Conservation (phyloP, 2,888 invertebrate genomes). For the Tupiocoris notatus region DNA sequence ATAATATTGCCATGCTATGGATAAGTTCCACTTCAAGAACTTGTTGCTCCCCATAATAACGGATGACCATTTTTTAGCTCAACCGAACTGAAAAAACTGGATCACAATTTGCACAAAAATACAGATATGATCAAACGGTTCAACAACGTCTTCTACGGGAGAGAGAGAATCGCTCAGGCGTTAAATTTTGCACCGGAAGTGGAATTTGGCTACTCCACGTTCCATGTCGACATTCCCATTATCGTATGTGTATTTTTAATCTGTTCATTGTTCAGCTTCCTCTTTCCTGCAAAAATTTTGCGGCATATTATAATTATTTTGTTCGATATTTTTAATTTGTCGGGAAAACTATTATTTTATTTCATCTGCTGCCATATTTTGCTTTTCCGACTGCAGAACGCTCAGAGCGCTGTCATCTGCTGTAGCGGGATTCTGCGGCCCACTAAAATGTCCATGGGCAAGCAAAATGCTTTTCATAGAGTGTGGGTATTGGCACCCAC, state of each 20-base stretch:
- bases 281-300: no score
- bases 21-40: no score
- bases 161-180: background rate
- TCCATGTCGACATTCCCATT: slow-evolving; percentile 18
- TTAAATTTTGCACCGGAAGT: slow-evolving; percentile 4
- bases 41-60: background rate
- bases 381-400: no score
- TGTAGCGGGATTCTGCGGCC: background rate
- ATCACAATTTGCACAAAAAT: slow-evolving; percentile 8
- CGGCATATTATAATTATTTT: no score
- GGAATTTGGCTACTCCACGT: background rate
- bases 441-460: background rate
- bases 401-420: background rate
- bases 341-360: background rate
- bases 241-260: background rate
- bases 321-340: background rate
- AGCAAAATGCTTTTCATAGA: slow-evolving; percentile 5
- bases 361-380: no score
- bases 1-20: no score
- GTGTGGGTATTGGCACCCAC: slow-evolving; percentile 2
- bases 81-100: background rate
- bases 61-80: background rate
- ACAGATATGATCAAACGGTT: slow-evolving; percentile 1
- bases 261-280: no score
- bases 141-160: slow-evolving; percentile 2